Evolutionary conservation across 1,140 invertebrate species (phyloP).

Genomic region (Adoxophyes honmai): DNA sequence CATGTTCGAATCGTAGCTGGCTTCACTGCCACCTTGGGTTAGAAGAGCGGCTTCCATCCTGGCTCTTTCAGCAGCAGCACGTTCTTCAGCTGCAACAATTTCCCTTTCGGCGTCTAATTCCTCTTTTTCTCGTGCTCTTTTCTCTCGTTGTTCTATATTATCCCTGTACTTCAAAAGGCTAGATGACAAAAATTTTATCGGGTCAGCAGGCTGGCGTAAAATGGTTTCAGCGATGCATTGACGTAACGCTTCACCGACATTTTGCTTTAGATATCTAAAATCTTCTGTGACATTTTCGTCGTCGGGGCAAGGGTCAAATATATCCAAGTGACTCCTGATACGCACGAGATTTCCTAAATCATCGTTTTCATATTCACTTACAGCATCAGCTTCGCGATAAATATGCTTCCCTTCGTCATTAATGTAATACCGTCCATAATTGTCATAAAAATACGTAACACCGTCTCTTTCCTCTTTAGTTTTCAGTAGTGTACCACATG

Average conservation of each 20-base stretch:
- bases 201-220: conserved; percentile 57
- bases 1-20: conserved; percentile 61
- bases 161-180: conserved; percentile 56
- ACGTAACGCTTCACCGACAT: conserved; percentile 56
- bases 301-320: conserved; percentile 57
- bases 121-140: conserved; percentile 47
- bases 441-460: conserved; percentile 56
- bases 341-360: conserved; percentile 66
- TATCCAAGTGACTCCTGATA: conserved; percentile 55
- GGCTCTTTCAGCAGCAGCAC: conserved; percentile 45
- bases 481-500: conserved; percentile 54
- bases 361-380: conserved; percentile 70
- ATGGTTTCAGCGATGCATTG: conserved; percentile 58
- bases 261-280: conserved; percentile 58
- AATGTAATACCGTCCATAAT: conserved; percentile 61
- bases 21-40: conserved; percentile 52
- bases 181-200: conserved; percentile 56
- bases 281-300: conserved; percentile 61
- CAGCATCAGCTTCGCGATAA: conserved; percentile 55
- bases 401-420: conserved; percentile 58
- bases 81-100: conserved; percentile 51
- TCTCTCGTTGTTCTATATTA: conserved; percentile 61
- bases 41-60: conserved; percentile 43
- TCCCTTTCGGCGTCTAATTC: conserved; percentile 52
- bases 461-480: conserved; percentile 57